phyloP scores from a whole-genome alignment of 1,140 invertebrate genomes.

The Carcinoscorpius rotundicauda region DNA sequence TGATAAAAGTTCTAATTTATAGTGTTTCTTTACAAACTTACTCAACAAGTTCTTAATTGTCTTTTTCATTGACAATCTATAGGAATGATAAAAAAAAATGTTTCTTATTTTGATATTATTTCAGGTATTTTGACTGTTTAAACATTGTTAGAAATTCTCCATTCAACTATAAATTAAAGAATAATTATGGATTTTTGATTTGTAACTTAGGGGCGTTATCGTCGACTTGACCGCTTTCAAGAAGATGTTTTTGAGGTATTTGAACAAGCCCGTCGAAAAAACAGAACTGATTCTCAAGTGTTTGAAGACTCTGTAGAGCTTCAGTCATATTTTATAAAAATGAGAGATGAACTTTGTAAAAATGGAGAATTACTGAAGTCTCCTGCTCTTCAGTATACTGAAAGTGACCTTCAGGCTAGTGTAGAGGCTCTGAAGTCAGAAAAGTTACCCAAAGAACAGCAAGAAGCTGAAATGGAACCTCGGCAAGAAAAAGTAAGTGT shows the following conservation, averaged over 20 bases:
- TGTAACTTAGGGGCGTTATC: conserved; percentile 47
- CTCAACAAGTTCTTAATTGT: no score
- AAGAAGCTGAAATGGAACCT: conserved; percentile 54
- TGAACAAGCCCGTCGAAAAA: conserved; percentile 71
- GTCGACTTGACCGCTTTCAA: conserved; percentile 86
- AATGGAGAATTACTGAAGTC: conserved; percentile 69
- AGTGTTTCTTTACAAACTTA: no score
- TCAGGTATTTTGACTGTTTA: no score
- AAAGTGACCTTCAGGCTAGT: conserved; percentile 53
- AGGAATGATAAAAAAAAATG: no score
- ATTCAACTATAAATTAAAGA: no score
- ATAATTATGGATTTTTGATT: no score
- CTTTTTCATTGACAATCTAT: no score
- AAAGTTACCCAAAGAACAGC: conserved; percentile 57
- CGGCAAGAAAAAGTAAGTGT: conserved; percentile 26
- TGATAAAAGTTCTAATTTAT: no score
- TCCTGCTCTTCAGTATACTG: conserved; percentile 68
- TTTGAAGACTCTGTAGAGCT: conserved; percentile 92
- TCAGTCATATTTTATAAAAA: conserved; percentile 77
- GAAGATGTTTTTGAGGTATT: conserved; percentile 91
- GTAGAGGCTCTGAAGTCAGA: conserved; percentile 61
- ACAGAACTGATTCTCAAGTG: conserved; percentile 73
- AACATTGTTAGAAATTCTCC: no score
- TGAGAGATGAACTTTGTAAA: conserved; percentile 51
- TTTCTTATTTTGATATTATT: no score